Base-by-base conservation (phyloP, 2,113 vertebrate species). In the Theristicus caerulescens region DNA sequence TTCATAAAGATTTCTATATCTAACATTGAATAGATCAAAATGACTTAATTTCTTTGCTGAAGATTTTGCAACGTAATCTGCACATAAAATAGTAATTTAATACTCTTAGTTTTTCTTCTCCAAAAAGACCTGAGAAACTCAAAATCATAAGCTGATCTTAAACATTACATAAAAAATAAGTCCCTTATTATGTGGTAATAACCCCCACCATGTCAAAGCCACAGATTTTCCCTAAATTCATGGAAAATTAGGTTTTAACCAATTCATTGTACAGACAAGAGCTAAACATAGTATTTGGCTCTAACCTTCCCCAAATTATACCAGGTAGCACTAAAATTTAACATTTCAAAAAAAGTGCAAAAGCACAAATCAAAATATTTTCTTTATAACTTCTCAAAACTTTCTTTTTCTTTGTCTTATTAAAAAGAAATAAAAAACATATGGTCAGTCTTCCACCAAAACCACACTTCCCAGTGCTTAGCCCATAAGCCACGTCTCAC, bases 401-500 rank as follows among this genome's bases (percentile, higher is more conserved):
- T 52, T 58, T 42, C 2, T 69, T 62, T 44, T 13, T 44, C 13
- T 86, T 49, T 59, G 10, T 67, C 40, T 74, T 70, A 55, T 34
- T 57, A 21, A 76, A 62, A 47, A 51, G 0, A 14, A 61, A 36
- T 12, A 38, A 38, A 29, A 59, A 71, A 34, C 0, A 0, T n/a
- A 15, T 14, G 15, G 4, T 26, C 17, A 62, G 19, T 83, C 38
- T 94, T 46, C 22, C 11, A 81, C 8, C 10, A 73, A 81, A 91
- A 22, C 11, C 11, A 49, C 6, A 26, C 3, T 88, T 85, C 16
- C 10, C 34, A 27, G 11, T 25, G 9, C 11, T 42, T 47, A 57
- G 13, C n/a, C n/a, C 22, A n/a, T 2, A 1, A 85, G 14, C 12
- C 16, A 15, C 0, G 0, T 42, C 61, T 74, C 10, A 19, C 40